Evolutionary conservation across 2,888 invertebrate genomes (phyloP).

Genomic region (Pristionchus japonicus): DNA sequence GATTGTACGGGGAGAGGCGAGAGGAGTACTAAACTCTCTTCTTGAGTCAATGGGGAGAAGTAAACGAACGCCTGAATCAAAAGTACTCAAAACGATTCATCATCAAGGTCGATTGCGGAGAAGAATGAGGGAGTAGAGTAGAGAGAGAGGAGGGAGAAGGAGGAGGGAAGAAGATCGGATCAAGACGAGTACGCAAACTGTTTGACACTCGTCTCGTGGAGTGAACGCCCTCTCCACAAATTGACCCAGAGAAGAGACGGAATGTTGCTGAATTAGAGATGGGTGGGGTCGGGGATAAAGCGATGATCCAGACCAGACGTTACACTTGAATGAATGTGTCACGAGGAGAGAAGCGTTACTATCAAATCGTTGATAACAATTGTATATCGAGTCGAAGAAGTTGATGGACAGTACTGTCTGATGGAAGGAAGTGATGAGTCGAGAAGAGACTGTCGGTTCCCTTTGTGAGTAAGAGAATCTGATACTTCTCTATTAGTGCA

Average conservation of each 20-base stretch:
- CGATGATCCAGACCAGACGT: not conserved
- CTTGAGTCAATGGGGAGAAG: slow-evolving; percentile 18
- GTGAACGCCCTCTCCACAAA: slow-evolving; percentile 26
- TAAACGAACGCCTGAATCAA: slow-evolving; percentile 44
- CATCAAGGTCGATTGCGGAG: slow-evolving; percentile 42
- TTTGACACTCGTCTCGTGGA: slow-evolving; percentile 34
- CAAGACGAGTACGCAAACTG: slow-evolving; percentile 32
- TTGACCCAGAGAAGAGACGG: not conserved
- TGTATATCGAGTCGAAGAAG: not conserved
- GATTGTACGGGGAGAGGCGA: slow-evolving; percentile 4
- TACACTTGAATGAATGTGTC: not conserved
- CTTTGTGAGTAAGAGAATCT: slow-evolving; percentile 17
- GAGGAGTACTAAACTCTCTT: slow-evolving; percentile 45
- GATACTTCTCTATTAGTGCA: slow-evolving; percentile 17
- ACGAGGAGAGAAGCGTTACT: not conserved
- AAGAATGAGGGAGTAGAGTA: slow-evolving; percentile 25
- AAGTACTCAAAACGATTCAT: slow-evolving; percentile 36
- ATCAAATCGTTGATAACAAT: not conserved
- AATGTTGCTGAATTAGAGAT: slow-evolving; percentile 4
- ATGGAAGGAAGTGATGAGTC: not conserved
- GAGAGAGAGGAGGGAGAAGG: not conserved
- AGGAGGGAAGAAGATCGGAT: slow-evolving; percentile 9
- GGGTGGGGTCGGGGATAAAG: not conserved
- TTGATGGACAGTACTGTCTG: not conserved
- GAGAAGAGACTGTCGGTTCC: slow-evolving; percentile 1